Evolutionary conservation across 2,888 invertebrate species (phyloP).

Genomic region (Drosophila diplacantha): DNA sequence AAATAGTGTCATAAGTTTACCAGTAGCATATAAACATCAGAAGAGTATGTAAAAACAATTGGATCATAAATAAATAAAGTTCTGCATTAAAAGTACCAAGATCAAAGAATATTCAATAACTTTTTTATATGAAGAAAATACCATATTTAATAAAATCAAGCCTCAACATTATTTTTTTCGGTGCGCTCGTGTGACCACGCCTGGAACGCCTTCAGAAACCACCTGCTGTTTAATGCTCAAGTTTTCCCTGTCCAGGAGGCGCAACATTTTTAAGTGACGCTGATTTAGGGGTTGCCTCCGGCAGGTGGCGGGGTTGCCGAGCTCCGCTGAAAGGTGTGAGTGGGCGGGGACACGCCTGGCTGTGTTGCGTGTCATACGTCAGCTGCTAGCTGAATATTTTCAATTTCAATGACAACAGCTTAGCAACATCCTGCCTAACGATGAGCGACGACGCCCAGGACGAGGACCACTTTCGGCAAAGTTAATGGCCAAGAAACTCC

Average conservation of each 20-base stretch:
- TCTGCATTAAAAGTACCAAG: rapidly evolving
- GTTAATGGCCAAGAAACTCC: slow-evolving; percentile 67
- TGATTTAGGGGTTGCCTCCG: slow-evolving; percentile 60
- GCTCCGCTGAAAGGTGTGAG: background rate
- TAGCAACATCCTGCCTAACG: slow-evolving; percentile 61
- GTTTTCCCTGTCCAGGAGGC: slow-evolving; percentile 43
- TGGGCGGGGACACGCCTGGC: slow-evolving; percentile 11
- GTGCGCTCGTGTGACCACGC: slow-evolving; percentile 3
- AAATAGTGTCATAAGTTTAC: no score
- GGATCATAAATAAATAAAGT: background rate
- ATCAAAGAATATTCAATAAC: background rate
- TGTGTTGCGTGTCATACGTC: slow-evolving; percentile 64
- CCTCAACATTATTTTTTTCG: background rate
- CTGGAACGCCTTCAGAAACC: slow-evolving; percentile 43
- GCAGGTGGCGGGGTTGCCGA: background rate
- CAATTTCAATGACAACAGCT: slow-evolving; percentile 70
- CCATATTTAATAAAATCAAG: background rate
- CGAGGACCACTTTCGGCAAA: slow-evolving; percentile 42
- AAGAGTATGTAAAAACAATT: no score
- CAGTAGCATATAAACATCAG: no score
- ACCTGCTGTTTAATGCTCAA: slow-evolving; percentile 65
- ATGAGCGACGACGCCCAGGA: slow-evolving; percentile 33
- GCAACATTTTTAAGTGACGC: slow-evolving; percentile 69
- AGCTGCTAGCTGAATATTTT: slow-evolving; percentile 64
- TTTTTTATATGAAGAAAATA: background rate